These are phyloP conservation scores for Siphlonurus alternatus DNA, from an alignment of 2,888 invertebrate genomes.

Conservation along the genomic window DNA sequence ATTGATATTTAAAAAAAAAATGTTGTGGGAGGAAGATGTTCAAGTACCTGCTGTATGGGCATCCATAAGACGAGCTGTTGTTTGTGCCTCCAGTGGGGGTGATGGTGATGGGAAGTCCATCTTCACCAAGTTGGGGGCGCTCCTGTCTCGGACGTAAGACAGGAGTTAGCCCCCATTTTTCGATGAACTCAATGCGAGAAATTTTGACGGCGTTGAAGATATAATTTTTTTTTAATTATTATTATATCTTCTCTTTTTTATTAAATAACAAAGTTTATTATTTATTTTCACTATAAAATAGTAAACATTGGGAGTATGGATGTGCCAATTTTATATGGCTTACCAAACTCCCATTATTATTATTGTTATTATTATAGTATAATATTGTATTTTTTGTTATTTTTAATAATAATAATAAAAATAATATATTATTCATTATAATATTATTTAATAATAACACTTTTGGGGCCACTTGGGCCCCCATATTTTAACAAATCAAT, in stretches of 20 bases:
- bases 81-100: neutral
- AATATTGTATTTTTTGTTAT: neutral
- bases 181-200: constrained; percentile 95
- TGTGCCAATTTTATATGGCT: neutral
- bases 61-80: neutral
- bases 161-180: constrained; percentile 97
- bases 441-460: neutral
- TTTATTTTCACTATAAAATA: neutral
- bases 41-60: neutral
- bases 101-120: neutral
- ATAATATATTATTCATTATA: neutral
- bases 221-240: neutral
- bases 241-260: neutral
- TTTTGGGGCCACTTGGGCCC: neutral
- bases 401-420: no score
- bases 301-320: neutral
- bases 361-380: neutral
- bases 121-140: constrained; percentile 32
- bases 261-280: neutral
- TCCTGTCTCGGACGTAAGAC: constrained; percentile 93
- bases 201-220: constrained; percentile 47
- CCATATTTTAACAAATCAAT: neutral
- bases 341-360: neutral
- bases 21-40: no score
- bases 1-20: no score